Conservation (phyloP, 2,888 invertebrate genomes). For the Diadegma fenestrale region DNA sequence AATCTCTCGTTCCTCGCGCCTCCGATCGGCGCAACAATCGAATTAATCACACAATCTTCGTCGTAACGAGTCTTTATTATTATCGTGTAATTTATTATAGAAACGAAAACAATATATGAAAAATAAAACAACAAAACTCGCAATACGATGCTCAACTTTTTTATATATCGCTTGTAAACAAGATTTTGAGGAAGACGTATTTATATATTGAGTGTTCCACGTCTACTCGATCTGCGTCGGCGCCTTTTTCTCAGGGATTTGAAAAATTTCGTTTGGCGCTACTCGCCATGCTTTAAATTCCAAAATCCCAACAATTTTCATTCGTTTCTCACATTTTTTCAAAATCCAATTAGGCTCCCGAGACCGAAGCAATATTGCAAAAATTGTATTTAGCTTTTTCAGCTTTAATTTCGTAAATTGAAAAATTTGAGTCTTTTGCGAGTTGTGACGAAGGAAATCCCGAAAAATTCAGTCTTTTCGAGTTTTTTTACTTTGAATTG, state of each 20-base stretch:
- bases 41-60: constrained; percentile 55
- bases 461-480: background rate
- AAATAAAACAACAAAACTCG: constrained; percentile 68
- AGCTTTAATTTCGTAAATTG: background rate
- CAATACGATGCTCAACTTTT: constrained; percentile 83
- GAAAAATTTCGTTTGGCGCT: background rate
- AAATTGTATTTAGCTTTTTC: background rate
- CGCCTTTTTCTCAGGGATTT: constrained; percentile 5
- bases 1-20: constrained; percentile 61
- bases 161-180: constrained; percentile 81
- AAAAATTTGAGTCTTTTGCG: background rate
- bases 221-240: constrained; percentile 1
- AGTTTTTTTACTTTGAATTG: background rate
- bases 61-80: constrained; percentile 70
- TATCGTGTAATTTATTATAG: constrained; percentile 77
- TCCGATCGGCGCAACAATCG: constrained; percentile 29
- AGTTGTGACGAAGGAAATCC: background rate
- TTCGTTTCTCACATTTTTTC: background rate
- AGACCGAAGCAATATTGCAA: background rate
- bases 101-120: constrained; percentile 62
- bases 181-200: constrained; percentile 26
- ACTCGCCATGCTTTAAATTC: background rate
- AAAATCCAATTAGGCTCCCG: background rate
- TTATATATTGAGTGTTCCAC: constrained; percentile 17
- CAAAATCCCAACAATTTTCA: background rate